phyloP scores from a whole-genome alignment of 2,797 vertebrate species.

The Hypotaenidia philippensis region DNA sequence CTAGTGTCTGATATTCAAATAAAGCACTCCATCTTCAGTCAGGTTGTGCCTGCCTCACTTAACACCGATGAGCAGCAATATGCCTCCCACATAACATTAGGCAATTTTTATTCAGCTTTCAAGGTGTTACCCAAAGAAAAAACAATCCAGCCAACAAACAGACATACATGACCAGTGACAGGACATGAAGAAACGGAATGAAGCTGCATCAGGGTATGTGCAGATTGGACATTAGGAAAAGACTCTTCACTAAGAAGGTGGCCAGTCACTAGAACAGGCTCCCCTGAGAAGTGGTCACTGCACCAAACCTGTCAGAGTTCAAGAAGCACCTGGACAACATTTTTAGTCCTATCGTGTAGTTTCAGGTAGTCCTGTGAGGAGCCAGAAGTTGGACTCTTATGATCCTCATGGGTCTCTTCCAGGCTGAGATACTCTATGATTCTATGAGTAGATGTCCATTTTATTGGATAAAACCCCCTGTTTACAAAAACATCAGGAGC shows the following conservation, averaged over 20 bases:
- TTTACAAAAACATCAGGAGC: neutral
- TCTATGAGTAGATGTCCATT: neutral
- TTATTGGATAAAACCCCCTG: neutral
- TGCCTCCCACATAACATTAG: neutral
- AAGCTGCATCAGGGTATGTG: neutral
- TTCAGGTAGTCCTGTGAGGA: neutral
- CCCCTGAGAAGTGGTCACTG: no score
- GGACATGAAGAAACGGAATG: neutral
- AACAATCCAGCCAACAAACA: neutral
- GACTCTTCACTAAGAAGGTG: no score
- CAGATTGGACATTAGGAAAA: no score
- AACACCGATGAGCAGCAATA: neutral
- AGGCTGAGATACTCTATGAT: neutral
- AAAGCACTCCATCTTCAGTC: neutral
- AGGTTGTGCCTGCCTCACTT: neutral
- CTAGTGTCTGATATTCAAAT: neutral
- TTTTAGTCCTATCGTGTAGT: neutral
- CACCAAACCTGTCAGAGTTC: no score
- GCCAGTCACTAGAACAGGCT: no score
- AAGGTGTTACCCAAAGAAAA: neutral
- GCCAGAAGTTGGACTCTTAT: accelerated
- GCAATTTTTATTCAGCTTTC: neutral
- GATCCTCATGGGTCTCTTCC: neutral
- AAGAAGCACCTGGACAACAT: no score
- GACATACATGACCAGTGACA: neutral